Conservation (phyloP, 1,140 invertebrate genomes). For the Leptinotarsa texana region DNA sequence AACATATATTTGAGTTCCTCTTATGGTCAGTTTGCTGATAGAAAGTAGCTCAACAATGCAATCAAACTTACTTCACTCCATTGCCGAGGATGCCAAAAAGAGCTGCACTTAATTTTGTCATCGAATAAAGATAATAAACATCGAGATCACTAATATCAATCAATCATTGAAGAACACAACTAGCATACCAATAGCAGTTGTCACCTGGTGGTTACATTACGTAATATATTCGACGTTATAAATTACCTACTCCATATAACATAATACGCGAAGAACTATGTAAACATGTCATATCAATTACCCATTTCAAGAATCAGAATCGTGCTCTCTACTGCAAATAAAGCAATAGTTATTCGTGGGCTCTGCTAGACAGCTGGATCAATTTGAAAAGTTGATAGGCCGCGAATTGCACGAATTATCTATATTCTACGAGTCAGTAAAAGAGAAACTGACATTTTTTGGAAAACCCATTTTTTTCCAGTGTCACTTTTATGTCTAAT, state of each 20-base stretch:
- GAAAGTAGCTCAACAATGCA: too few species aligned
- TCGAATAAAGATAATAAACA: background rate
- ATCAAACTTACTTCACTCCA: too few species aligned
- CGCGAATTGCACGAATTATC: too few species aligned
- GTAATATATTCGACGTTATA: slow-evolving; percentile 4
- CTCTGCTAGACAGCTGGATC: background rate
- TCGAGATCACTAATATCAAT: background rate
- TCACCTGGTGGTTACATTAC: background rate
- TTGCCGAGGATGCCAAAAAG: too few species aligned
- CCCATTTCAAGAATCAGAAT: background rate
- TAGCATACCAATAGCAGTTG: background rate
- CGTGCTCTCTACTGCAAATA: background rate
- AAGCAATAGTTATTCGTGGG: background rate
- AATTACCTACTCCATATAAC: background rate
- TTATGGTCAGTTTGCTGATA: too few species aligned
- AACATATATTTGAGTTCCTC: too few species aligned
- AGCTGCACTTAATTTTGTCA: background rate
- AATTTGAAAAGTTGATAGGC: too few species aligned
- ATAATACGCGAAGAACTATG: slow-evolving; percentile 6
- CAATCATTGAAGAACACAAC: background rate
- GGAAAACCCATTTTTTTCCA: too few species aligned
- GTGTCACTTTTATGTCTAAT: too few species aligned
- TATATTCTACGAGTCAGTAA: too few species aligned
- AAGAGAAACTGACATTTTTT: too few species aligned
- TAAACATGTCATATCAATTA: slow-evolving; percentile 8